Base-by-base conservation (phyloP, 2,113 vertebrate species). In the Dasyprocta punctata region DNA sequence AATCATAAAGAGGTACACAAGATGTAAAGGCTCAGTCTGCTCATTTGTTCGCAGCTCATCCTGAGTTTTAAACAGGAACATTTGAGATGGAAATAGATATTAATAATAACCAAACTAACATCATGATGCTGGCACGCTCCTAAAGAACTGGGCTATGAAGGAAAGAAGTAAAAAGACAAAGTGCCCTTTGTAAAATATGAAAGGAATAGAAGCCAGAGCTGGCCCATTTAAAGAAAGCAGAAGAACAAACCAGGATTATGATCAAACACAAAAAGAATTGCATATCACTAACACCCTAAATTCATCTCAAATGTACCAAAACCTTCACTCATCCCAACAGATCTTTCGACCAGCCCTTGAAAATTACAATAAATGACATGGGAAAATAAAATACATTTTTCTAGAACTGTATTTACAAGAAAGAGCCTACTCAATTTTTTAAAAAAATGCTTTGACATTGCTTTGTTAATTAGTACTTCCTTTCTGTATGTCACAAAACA, bases 1-100 rank as follows among this genome's bases (percentile, higher is more conserved):
- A 98, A 98, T 98, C 97, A 97, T 97, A 94, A 98, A 96, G 94
- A 97, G 97, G 93, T 90, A 97, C 73, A 94, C 89, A 97, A 83
- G 95, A 98, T 84, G 97, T 22, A 96, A 94, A 98, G 92, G 97
- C 91, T 94, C 83, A 97, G 96, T 98, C 96, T 88, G 97, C 92
- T 93, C 93, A 56, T 98, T 95, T 97, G 97, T 96, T 96, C 94
- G 63, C 87, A 92, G 92, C 98, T 97, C 97, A 97, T 96, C 96
- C 94, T 95, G 93, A 97, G 97, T 94, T 98, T 73, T 69, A 90
- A 95, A 96, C 67, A 71, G 0, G 10, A 92, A 63, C 36, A 38
- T 63, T 49, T 3, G 0, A 3, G 54, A 75, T 49, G 47, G 80
- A 90, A 88, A 92, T 7, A 28, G 52, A n/a, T 86, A 69, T 11